Conservation (phyloP, 2,888 invertebrate genomes). For the Agapostemon virescens region DNA sequence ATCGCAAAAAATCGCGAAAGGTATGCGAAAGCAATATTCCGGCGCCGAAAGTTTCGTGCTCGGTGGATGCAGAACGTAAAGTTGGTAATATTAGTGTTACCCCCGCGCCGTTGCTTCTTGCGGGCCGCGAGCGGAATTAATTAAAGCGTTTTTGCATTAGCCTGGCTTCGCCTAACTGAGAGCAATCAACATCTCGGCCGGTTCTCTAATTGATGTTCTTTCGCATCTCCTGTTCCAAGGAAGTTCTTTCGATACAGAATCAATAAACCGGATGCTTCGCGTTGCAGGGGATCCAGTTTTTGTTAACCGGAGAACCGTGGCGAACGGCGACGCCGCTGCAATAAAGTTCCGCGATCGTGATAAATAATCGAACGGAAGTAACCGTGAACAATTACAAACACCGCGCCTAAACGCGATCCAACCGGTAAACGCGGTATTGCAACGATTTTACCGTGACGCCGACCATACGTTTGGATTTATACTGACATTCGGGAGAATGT, state of each 20-base stretch:
- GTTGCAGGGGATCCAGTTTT: not conserved
- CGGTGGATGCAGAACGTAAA: conserved; percentile 46
- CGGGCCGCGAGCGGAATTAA: conserved; percentile 68
- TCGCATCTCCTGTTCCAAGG: conserved; percentile 58
- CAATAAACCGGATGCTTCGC: conserved; percentile 23
- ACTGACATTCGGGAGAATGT: conserved; percentile 58
- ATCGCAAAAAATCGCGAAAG: not conserved
- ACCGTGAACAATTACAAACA: not conserved
- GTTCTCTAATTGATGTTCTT: conserved; percentile 72
- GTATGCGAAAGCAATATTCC: not conserved
- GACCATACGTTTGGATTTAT: conserved; percentile 55
- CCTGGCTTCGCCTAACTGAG: conserved; percentile 58
- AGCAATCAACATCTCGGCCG: conserved; percentile 67
- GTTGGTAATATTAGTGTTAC: conserved; percentile 68
- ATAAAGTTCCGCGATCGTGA: not conserved
- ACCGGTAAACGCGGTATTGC: conserved; percentile 7
- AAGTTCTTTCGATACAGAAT: conserved; percentile 43
- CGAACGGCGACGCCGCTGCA: not conserved
- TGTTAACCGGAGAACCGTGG: not conserved
- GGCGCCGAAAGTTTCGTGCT: conserved; percentile 34
- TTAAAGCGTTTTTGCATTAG: conserved; percentile 70
- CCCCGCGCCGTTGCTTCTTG: conserved; percentile 68
- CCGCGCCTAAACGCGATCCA: not conserved
- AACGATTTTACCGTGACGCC: conserved; percentile 33
- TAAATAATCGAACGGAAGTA: not conserved